These are phyloP conservation scores for Tortricodes alternella DNA, from an alignment of 2,888 invertebrate species.

Conservation along the genomic window DNA sequence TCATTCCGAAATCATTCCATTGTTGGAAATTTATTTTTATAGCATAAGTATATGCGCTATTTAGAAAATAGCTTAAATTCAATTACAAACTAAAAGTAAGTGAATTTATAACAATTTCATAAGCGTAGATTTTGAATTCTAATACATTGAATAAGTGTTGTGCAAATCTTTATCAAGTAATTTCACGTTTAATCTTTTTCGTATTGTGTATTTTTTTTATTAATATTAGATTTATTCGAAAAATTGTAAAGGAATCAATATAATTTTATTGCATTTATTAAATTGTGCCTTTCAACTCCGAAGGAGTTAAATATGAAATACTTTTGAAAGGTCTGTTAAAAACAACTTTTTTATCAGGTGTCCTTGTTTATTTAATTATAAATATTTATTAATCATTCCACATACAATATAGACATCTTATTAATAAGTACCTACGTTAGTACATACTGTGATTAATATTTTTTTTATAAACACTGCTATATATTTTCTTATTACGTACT, in stretches of 20 bases:
- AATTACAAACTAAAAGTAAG: too few relatives aligned
- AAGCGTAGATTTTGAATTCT: constrained; percentile 15
- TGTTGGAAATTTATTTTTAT: constrained; percentile 48
- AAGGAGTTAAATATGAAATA: constrained; percentile 47
- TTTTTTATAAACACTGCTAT: constrained; percentile 47
- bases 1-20: constrained; percentile 65
- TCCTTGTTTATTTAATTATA: constrained; percentile 52
- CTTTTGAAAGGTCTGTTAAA: constrained; percentile 49
- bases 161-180: constrained; percentile 9
- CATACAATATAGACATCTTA: constrained; percentile 47
- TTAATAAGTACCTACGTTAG: constrained; percentile 45
- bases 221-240: not conserved
- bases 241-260: not conserved
- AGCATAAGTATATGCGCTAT: constrained; percentile 33
- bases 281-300: constrained; percentile 60
- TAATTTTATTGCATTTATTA: constrained; percentile 22
- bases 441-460: constrained; percentile 75
- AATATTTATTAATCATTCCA: constrained; percentile 66
- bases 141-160: not conserved
- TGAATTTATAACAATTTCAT: too few relatives aligned
- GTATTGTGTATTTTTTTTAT: too few relatives aligned
- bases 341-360: constrained; percentile 47
- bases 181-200: too few relatives aligned
- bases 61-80: not conserved
- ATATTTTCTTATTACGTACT: constrained; percentile 64